Percentiles rank a stretch among this genome's conserved stretches.
Conservation (phyloP, 2,113 vertebrate genomes). For the Taxidea taxus region DNA sequence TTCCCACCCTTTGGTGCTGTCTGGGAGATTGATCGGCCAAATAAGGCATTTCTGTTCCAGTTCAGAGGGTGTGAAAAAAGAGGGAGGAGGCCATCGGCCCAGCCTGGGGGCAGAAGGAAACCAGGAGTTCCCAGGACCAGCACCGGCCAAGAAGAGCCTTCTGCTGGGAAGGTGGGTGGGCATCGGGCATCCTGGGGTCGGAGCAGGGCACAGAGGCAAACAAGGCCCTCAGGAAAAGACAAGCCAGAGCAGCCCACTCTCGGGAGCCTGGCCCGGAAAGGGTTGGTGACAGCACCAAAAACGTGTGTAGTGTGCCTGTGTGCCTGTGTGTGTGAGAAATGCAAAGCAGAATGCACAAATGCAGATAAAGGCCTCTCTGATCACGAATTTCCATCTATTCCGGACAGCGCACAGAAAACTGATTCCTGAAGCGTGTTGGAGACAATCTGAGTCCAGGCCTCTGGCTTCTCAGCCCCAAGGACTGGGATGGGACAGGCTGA, state of each 20-base stretch:
- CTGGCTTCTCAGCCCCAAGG: background rate
- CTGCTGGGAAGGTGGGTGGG: background rate
- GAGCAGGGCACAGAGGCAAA: background rate
- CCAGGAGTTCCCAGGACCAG: background rate
- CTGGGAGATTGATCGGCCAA: background rate
- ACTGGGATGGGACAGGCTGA: background rate
- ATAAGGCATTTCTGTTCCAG: slow-evolving; percentile 30
- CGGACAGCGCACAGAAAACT: background rate
- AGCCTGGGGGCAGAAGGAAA: background rate
- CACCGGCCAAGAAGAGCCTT: no score
- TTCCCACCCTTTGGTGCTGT: slow-evolving; percentile 17
- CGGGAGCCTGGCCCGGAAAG: background rate
- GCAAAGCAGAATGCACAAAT: background rate
- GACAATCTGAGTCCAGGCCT: background rate
- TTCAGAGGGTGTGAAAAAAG: background rate
- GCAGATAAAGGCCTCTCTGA: background rate
- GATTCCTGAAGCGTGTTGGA: background rate
- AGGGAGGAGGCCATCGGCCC: background rate
- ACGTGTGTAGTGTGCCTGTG: no score
- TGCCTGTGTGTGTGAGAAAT: background rate
- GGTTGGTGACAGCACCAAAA: no score
- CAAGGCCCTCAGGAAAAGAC: background rate
- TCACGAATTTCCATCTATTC: no score
- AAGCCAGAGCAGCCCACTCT: background rate
- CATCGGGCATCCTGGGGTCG: background rate